Evolutionary conservation across 2,797 vertebrate genomes (phyloP).

Genomic region (Dendrocincla fuliginosa): DNA sequence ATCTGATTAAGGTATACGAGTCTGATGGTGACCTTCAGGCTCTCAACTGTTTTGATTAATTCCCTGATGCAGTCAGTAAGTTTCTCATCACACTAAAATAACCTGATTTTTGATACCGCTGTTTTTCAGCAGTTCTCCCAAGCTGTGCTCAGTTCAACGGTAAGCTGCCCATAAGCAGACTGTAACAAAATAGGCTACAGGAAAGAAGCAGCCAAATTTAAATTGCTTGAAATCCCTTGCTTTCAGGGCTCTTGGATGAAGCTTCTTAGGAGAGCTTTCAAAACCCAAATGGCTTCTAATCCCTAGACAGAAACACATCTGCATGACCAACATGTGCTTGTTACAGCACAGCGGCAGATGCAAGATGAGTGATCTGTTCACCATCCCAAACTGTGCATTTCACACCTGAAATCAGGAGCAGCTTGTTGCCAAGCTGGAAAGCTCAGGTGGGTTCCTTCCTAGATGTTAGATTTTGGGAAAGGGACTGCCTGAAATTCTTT

Average conservation of each 20-base stretch:
- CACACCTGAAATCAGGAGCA: not conserved
- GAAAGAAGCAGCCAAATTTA: not conserved
- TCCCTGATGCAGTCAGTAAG: not conserved
- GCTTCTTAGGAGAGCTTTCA: not conserved
- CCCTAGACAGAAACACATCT: not conserved
- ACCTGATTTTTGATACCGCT: not conserved
- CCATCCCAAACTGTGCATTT: not conserved
- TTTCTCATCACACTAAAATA: not conserved
- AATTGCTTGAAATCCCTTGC: not conserved
- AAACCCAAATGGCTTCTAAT: not conserved
- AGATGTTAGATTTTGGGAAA: fast-evolving
- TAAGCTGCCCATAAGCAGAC: not conserved
- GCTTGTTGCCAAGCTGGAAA: not conserved
- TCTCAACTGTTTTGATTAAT: not conserved
- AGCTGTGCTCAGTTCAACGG: not conserved
- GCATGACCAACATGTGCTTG: not conserved
- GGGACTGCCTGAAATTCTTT: not conserved
- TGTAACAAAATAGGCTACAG: not conserved
- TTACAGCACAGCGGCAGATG: not conserved
- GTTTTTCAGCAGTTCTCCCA: not conserved
- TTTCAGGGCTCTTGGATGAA: not conserved
- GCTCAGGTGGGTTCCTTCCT: not conserved
- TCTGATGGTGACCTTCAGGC: not conserved
- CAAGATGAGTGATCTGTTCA: not conserved
- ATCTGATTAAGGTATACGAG: not conserved